Conservation (phyloP, 2,888 invertebrate genomes). For the Operophtera brumata region DNA sequence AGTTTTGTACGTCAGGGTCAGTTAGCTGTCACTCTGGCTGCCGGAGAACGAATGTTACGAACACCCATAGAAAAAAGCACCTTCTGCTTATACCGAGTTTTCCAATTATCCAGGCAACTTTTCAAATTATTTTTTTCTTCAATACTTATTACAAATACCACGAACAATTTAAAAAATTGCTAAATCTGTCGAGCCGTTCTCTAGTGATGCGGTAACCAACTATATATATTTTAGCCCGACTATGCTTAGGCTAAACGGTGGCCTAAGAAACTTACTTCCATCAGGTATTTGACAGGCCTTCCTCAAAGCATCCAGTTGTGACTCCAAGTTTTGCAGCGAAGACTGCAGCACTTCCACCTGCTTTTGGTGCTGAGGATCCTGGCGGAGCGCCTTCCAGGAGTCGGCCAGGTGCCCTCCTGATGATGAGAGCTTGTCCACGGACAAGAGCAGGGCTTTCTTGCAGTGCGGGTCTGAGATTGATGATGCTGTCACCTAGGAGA, state of each 20-base stretch:
- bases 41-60: too few relatives aligned
- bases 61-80: too few relatives aligned
- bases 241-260: too few relatives aligned
- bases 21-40: too few relatives aligned
- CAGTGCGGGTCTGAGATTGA: conserved; percentile 41
- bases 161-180: too few relatives aligned
- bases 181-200: too few relatives aligned
- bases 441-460: conserved; percentile 36
- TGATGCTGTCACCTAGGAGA: conserved; percentile 40
- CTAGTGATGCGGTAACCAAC: too few relatives aligned
- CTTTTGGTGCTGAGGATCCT: conserved; percentile 15
- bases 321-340: conserved; percentile 31
- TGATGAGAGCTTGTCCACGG: conserved; percentile 34
- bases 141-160: too few relatives aligned
- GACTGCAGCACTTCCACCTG: conserved; percentile 22
- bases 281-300: not conserved
- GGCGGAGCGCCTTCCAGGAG: conserved; percentile 13
- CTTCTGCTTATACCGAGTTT: too few relatives aligned
- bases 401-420: conserved; percentile 28
- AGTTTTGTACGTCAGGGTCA: too few relatives aligned
- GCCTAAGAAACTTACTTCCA: not conserved
- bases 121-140: too few relatives aligned
- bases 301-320: conserved; percentile 7
- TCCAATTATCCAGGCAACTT: too few relatives aligned
- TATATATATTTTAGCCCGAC: not conserved